phyloP scores from a whole-genome alignment of 2,113 vertebrate species.

The Oreochromis tanganicae region DNA sequence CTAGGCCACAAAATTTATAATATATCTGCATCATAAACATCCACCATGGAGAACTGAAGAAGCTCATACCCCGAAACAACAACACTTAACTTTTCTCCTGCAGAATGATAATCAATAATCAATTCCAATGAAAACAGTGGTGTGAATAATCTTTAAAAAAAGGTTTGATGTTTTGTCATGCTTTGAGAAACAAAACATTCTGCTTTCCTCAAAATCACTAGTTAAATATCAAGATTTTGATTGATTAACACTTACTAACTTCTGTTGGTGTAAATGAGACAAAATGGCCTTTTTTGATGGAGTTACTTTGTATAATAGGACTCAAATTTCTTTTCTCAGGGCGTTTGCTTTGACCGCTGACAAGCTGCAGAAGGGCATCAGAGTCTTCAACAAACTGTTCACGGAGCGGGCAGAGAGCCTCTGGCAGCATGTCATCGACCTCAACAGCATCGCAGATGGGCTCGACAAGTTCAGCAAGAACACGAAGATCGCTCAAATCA shows the following conservation, averaged over 20 bases:
- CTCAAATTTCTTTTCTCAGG: constrained; percentile 20
- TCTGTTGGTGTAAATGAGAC: background rate
- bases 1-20: background rate
- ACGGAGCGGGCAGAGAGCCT: constrained; percentile 68
- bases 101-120: background rate
- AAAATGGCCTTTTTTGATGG: background rate
- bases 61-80: background rate
- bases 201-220: background rate
- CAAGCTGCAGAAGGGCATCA: constrained; percentile 72
- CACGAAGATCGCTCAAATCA: constrained; percentile 76
- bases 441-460: constrained; percentile 66
- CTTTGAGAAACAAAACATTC: background rate
- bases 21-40: background rate
- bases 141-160: background rate
- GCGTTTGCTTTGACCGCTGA: constrained; percentile 71
- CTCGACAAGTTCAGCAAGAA: constrained; percentile 76
- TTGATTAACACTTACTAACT: background rate
- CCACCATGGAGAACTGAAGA: background rate
- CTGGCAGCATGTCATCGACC: constrained; percentile 74
- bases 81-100: background rate
- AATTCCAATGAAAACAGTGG: background rate
- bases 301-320: background rate
- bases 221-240: background rate
- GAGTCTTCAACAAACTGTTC: constrained; percentile 75
- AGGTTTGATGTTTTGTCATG: background rate